phyloP scores from a whole-genome alignment of 1,140 invertebrate genomes.

The Cotesia glomerata region DNA sequence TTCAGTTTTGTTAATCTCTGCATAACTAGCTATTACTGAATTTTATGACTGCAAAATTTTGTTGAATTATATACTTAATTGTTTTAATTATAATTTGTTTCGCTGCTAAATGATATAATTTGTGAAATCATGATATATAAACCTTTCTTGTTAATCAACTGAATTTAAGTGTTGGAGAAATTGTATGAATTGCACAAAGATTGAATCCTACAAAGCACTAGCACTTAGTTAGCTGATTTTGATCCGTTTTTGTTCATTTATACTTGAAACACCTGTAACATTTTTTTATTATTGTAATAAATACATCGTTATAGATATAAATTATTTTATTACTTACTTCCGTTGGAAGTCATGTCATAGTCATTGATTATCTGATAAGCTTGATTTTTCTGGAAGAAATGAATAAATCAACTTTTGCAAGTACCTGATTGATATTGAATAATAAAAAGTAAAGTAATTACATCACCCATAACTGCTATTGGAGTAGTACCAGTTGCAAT shows the following conservation, averaged over 20 bases:
- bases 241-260: constrained; percentile 58
- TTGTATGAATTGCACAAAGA: constrained; percentile 12
- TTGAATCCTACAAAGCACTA: constrained; percentile 49
- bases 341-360: constrained; percentile 55
- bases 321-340: constrained; percentile 44
- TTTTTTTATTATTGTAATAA: background rate
- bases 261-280: constrained; percentile 49
- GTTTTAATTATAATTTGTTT: background rate
- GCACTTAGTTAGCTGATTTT: constrained; percentile 62
- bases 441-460: constrained; percentile 51
- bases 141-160: background rate
- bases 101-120: background rate
- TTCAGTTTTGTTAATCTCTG: too few relatives aligned
- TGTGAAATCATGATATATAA: background rate
- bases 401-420: constrained; percentile 9
- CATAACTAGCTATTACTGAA: too few relatives aligned
- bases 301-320: background rate
- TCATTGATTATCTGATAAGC: constrained; percentile 54
- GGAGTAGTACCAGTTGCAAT: constrained; percentile 87
- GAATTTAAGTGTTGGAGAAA: background rate
- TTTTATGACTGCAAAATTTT: too few relatives aligned
- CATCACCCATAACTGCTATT: constrained; percentile 91
- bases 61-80: too few relatives aligned
- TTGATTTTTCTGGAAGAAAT: constrained; percentile 55
- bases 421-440: background rate